Base-by-base conservation (phyloP, 2,888 invertebrate genomes). In the Gastrophysa polygoni region DNA sequence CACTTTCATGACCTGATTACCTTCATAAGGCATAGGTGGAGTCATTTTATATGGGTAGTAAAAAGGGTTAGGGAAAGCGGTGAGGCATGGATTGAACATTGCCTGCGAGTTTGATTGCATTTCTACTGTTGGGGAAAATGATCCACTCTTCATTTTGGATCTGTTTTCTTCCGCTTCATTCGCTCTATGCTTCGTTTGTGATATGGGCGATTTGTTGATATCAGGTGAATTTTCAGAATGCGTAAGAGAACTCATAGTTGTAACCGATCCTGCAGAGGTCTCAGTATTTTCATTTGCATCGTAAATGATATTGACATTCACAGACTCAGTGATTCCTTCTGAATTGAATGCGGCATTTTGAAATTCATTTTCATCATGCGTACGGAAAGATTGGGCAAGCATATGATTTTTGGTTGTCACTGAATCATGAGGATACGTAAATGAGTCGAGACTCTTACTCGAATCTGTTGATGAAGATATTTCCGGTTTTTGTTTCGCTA, bases 81-180 rank as follows among this genome's bases (percentile, higher is more conserved):
- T 51, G 44, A 72, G 70, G 51, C 74, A 77, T 11, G 77, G 75
- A 68, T 75, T 78, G 8, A 70, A 44, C 8, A 71, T 43, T 14
- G 62, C 58, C 51, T 74, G 75, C 59, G 76, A 78, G 48, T 57
- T 75, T 0, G 71, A 68, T 65, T 75, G 77, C 1, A 73, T 20
- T 44, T 74, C 73, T 17, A 73, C 68, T 29, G 52, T 65, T 11
- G 67, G 48, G 5, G 64, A 54, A 11, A 65, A 51, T 14, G 59
- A 18, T 21, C 29, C 62, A 43, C 57, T 54, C 54, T 69, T 64
- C 18, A 66, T 46, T 63, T 73, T 72, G 20, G 52, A 55, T 63
- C 70, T 61, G 11, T 20, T 16, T 2, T 47, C 34, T 3, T 32
- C 32, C 14, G 20, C 47, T 6, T 47, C 56, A 32, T 44, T 47